Evolutionary conservation across 2,113 vertebrate genomes (phyloP), one percentile per base, ranked within the genome.

Genomic region (Mandrillus leucophaeus): DNA sequence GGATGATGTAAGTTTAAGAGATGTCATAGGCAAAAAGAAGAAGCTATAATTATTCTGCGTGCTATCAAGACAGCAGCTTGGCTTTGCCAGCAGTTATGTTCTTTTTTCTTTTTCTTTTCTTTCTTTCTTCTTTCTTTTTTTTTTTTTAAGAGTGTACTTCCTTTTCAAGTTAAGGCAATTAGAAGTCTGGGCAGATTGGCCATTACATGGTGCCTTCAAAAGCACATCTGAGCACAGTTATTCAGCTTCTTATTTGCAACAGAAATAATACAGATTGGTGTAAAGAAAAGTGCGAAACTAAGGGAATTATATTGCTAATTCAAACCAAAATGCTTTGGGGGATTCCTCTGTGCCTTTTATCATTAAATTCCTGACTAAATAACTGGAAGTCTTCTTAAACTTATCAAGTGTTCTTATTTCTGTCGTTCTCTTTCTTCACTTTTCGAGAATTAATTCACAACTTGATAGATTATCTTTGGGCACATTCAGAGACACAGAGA

Each of bases 31-130:
- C 6, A 72, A 83, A 61, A 57, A 89, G 48, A 92, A 73, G 75
- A 82, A 90, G 27, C 90, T 90, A 40, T 85, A 96, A 98, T 97
- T 96, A 95, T 88, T 92, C 30, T 75, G n/a, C 55, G 7, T 48
- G 23, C 43, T 95, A 87, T 92, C 64, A 72, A n/a, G 48, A 57
- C 87, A 89, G 92, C 89, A 83, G n/a, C 93, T 94, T 89, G 59
- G 38, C 45, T 68, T 95, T 92, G 38, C 38, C 76, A 9, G 75
- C 64, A 87, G n/a, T 81, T 93, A 70, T 22, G 12, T 18, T 91
- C 38, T 61, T 76, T 68, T 59, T 43, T 79, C 30, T 32, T 78
- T 17, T 50, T 35, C 45, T 78, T 78, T 64, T 64, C 61, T 64
- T 64, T 32, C 30, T 64, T 32, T 4, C 8, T 23, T 50, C 48